Conservation (phyloP, 2,888 invertebrate genomes). For the Taphrorychus bicolor region DNA sequence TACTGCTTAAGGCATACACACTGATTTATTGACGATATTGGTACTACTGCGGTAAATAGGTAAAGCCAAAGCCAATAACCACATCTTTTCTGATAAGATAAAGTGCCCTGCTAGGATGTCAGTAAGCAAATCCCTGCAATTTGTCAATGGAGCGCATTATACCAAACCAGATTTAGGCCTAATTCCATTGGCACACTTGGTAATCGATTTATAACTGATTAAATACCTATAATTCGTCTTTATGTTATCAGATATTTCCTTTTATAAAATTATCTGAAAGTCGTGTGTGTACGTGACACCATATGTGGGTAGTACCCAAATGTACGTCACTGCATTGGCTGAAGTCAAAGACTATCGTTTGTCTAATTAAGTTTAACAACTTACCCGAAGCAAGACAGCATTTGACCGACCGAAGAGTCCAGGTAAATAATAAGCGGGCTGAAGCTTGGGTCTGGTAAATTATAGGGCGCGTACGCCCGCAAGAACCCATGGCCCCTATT, state of each 20-base stretch:
- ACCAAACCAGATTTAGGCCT: conserved; percentile 10
- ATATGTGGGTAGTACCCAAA: not conserved
- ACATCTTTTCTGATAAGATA: conserved; percentile 2
- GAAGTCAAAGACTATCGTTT: conserved; percentile 16
- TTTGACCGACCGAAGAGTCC: conserved; percentile 27
- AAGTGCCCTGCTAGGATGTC: not conserved
- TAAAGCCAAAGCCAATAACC: not conserved
- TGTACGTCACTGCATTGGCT: conserved; percentile 17
- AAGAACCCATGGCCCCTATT: conserved; percentile 27
- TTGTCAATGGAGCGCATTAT: conserved; percentile 16
- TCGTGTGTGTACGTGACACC: conserved; percentile 1
- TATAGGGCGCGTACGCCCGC: conserved; percentile 36
- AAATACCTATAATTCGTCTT: conserved; percentile 1
- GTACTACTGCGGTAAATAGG: not conserved
- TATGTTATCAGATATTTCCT: not conserved
- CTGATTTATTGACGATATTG: conserved; percentile 8
- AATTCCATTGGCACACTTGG: conserved; percentile 2
- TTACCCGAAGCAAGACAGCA: conserved; percentile 25
- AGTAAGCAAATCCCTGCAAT: conserved; percentile 10
- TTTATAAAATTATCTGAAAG: not conserved
- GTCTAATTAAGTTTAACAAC: conserved; percentile 39
- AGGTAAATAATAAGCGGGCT: conserved; percentile 39
- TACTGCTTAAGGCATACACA: not conserved
- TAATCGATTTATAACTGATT: not conserved
- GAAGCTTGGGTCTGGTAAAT: conserved; percentile 26